A percentile compares a stretch with the other conserved stretches of the same genome.
These are phyloP conservation scores for Lates japonicus DNA, from an alignment of 2,797 vertebrate genomes.

Conservation along the genomic window DNA sequence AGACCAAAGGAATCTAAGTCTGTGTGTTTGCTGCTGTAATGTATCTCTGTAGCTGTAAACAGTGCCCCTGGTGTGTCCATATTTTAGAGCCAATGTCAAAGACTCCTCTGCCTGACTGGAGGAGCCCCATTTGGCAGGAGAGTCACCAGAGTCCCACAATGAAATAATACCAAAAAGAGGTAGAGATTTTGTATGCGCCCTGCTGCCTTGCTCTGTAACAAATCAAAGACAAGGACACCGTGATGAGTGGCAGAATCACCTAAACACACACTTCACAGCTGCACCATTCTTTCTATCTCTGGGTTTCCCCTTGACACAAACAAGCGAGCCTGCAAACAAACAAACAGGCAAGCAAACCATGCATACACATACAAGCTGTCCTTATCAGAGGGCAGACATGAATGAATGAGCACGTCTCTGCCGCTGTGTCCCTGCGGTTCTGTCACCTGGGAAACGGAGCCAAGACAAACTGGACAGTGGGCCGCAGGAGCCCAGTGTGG, in stretches of 20 bases:
- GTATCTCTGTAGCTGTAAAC: conserved; percentile 24
- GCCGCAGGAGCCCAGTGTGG: conserved; percentile 4
- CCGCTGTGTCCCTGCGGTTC: conserved; percentile 39
- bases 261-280: conserved; percentile 42
- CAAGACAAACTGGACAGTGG: conserved; percentile 66
- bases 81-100: conserved; percentile 45
- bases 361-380: conserved; percentile 62
- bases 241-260: conserved; percentile 40
- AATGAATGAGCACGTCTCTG: conserved; percentile 34
- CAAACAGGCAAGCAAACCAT: conserved; percentile 48
- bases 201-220: conserved; percentile 35
- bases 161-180: conserved; percentile 44
- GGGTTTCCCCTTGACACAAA: conserved; percentile 50
- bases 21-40: conserved; percentile 10
- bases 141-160: conserved; percentile 28
- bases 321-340: conserved; percentile 57
- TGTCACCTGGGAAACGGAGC: conserved; percentile 61
- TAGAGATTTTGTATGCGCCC: conserved; percentile 30
- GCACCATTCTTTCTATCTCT: conserved; percentile 41
- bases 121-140: conserved; percentile 42
- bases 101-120: conserved; percentile 42
- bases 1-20: neutral
- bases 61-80: conserved; percentile 16
- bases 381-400: conserved; percentile 70
- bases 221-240: conserved; percentile 60